These are phyloP conservation scores for Lepidothrix coronata DNA, from an alignment of 2,113 vertebrate genomes.

Conservation along the genomic window DNA sequence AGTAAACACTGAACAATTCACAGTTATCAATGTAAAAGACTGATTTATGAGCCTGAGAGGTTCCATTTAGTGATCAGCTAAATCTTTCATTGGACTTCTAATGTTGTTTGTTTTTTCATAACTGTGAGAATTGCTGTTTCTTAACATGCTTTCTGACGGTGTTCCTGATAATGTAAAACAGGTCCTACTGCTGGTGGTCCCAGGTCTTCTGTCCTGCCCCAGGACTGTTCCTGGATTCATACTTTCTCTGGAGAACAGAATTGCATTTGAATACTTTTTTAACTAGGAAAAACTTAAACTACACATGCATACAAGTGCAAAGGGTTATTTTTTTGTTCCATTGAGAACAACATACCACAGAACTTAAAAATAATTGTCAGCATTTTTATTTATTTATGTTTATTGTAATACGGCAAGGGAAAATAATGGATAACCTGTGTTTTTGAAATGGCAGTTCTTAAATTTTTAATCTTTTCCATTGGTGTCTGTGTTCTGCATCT, in stretches of 20 bases:
- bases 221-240: neutral
- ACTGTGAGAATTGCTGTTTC: neutral
- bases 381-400: neutral
- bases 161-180: neutral
- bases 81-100: neutral
- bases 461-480: constrained; percentile 11
- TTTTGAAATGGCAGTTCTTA: neutral
- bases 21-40: neutral
- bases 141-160: neutral
- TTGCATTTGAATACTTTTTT: neutral
- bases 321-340: neutral
- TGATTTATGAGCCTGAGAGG: neutral
- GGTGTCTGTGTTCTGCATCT: neutral
- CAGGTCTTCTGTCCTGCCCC: neutral
- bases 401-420: neutral
- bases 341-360: neutral
- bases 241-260: neutral
- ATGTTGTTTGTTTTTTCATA: neutral
- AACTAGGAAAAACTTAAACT: neutral
- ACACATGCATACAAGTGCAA: rapidly evolving
- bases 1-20: neutral
- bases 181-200: neutral
- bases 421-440: neutral
- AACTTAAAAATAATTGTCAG: neutral
- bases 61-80: neutral